Evolutionary conservation across 35 echinoderm and acorn worm genomes (phyloP), one percentile per base, ranked within the genome.

Genomic region (Diadema setosum): DNA sequence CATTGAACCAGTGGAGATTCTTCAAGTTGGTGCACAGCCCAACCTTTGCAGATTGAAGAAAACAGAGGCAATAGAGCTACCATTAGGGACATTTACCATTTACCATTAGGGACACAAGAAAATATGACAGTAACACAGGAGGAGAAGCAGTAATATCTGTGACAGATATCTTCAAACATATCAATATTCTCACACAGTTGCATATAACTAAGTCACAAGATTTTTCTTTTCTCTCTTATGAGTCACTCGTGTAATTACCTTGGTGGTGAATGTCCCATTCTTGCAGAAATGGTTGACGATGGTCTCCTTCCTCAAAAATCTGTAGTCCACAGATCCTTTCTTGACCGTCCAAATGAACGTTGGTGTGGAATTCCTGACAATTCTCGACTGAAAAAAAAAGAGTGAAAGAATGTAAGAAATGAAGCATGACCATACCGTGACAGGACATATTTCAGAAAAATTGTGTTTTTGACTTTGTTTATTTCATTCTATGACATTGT

Each of bases 241-340:
- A n/a, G n/a, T n/a, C n/a, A n/a, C n/a, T n/a, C n/a, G 48, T 52
- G 9, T 52, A 52, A n/a, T 93, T 81, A 97, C 95, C 91, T 97
- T 97, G 26, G 95, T 97, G 50, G 95, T 97, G 42, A 97, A 97
- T 48, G 95, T 88, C 45, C 95, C 91, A 91, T 97, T 97, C 58
- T 93, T 97, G 40, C 81, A 84, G 82, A 93, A 97, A 41, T 97
- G 95, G 39, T 97, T 97, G 65, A 97, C 91, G 45, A 90, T 90
- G 3, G 95, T 87, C 32, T 97, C 95, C 58, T 97, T 97, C 50
- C 87, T 82, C 34, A 97, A 70, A 58, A 90, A 87, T 84, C 88
- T 97, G 52, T 87, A 97, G 70, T 97, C 91, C 26, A 97, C 91
- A n/a, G 86, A 76, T 65, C 85, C 91, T 39, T 84, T 90, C 21